Evolutionary conservation across 2,113 vertebrate genomes (phyloP), one percentile per base, ranked within the genome.

Genomic region (Hiodon alosoides): DNA sequence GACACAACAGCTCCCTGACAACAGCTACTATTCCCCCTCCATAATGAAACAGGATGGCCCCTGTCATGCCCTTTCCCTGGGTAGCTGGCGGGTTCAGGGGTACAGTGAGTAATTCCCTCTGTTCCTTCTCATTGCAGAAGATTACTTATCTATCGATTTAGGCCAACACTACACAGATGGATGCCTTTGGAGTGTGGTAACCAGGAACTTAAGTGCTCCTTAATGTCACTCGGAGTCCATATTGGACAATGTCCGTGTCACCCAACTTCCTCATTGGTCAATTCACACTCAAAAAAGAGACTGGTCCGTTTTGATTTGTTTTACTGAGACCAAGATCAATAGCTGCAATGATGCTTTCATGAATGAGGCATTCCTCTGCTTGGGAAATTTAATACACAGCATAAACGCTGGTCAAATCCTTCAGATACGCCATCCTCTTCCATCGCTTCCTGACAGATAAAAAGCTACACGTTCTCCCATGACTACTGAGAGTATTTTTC

Each of bases 61-160:
- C 65, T 67, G 78, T 75, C 81, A 53, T 58, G 80, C 74, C 70
- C 5, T 55, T 81, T 74, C 67, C 50, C 78, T 80, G 80, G 81
- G 82, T 61, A 85, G 76, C 67, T 81, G 78, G 77, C 80, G 83
- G 75, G 76, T 77, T 85, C 79, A 74, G 76, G 85, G 82, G 78
- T 79, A 73, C 61, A 69, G 80, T 86, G 88, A 91, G 79, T 89
- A 86, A 87, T 88, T 79, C 84, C 4, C 66, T 81, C 79, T 73
- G 78, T 82, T 83, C 81, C 80, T 85, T 83, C 86, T 80, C 86
- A 83, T 85, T 86, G 87, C 87, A 71, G 83, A 81, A 81, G 87
- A 91, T 90, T 87, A 89, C 86, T 89, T 89, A 89, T 87, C 85
- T 90, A 91, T 92, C 88, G 90, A 91, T 92, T 86, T 86, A 86